phyloP scores from a whole-genome alignment of 2,797 vertebrate species.

The Alectoris magna region DNA sequence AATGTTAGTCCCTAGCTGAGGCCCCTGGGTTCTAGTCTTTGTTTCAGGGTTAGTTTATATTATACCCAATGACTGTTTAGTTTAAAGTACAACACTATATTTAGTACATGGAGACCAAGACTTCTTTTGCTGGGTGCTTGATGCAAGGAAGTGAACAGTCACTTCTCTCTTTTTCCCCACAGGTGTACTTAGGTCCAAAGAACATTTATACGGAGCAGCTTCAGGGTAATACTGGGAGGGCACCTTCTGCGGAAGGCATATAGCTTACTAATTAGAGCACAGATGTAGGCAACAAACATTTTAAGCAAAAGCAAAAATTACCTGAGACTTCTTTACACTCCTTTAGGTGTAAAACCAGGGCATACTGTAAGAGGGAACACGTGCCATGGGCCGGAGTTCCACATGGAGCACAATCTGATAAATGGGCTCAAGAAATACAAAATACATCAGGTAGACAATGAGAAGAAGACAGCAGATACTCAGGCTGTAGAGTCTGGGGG shows the following conservation, averaged over 20 bases:
- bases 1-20: neutral
- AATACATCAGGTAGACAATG: neutral
- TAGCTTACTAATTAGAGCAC: neutral
- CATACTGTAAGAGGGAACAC: neutral
- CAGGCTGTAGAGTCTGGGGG: neutral
- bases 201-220: neutral
- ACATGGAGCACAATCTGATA: neutral
- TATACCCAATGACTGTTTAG: neutral
- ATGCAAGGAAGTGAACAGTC: neutral
- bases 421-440: neutral
- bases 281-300: neutral
- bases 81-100: conserved; percentile 9
- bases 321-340: neutral
- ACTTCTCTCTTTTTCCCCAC: neutral
- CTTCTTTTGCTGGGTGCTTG: neutral
- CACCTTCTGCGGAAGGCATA: neutral
- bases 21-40: conserved; percentile 25
- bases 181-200: neutral
- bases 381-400: neutral
- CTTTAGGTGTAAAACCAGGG: neutral
- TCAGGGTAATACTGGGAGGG: neutral
- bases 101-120: neutral
- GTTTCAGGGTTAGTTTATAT: conserved; percentile 42
- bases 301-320: neutral
- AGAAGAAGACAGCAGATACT: fast-evolving